Base-by-base conservation (phyloP, 1,140 invertebrate genomes). In the Hyles euphorbiae region DNA sequence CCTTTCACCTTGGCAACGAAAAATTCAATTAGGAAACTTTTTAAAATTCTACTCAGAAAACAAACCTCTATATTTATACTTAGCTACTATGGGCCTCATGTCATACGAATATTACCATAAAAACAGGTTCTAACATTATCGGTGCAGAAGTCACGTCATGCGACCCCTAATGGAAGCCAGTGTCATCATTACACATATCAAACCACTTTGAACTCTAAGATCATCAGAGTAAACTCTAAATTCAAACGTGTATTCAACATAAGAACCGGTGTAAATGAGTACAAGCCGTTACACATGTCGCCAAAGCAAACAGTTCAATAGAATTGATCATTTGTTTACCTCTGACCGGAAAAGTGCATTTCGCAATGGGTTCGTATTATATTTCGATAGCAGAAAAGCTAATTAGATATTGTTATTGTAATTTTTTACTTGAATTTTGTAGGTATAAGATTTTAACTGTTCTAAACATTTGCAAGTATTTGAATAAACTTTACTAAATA, bases 241-340 rank as follows among this genome's bases (percentile, higher is more conserved):
- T 72, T 70, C 44, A 51, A 44, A 61, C 7, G 11, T 54, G 12
- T 11, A 33, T 58, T 34, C 12, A 59, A 32, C 68, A 63, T 58
- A 67, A 67, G 56, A 67, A 66, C 60, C 60, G 53, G 63, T 56
- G 67, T 72, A 73, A 82, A 84, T 78, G 75, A 76, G 79, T 62
- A 65, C 75, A 65, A 63, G 67, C 81, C 79, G 81, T 83, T 85
- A 83, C 53, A 34, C 34, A 43, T 83, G 78, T 82, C 76, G 70
- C 76, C 70, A 73, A 70, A 68, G 64, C 63, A 74, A 74, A 78
- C 78, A 76, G 78, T 76, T 48, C 9, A 44, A 56, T 34, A 40
- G 53, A 7, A 44, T 61, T 70, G 61, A 61, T 61, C 59, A 55
- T 12, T 53, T 8, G 58, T 62, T 61, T 63, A 60, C 57, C 53